A percentile compares a stretch with the other conserved stretches of the same genome.
Evolutionary conservation across 2,113 vertebrate genomes (phyloP).

Genomic region (Electrona antarctica): DNA sequence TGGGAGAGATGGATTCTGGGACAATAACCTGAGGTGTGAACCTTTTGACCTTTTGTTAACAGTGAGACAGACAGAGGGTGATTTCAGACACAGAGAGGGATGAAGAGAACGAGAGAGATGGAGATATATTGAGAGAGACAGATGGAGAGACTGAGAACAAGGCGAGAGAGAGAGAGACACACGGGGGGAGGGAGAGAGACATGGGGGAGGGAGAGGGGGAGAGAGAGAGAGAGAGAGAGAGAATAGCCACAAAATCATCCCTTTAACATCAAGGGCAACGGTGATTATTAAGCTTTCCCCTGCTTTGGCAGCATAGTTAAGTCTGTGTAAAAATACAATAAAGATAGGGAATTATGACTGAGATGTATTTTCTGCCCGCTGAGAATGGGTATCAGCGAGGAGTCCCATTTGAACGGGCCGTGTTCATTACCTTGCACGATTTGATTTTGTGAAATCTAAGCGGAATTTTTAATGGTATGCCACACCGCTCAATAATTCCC

Average conservation of each 20-base stretch:
- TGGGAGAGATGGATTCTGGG: slow-evolving; percentile 33
- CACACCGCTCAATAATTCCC: slow-evolving; percentile 75
- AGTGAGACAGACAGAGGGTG: background rate
- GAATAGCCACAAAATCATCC: slow-evolving; percentile 62
- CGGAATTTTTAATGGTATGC: slow-evolving; percentile 78
- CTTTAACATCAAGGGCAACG: slow-evolving; percentile 65
- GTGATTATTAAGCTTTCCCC: slow-evolving; percentile 66
- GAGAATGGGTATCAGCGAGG: slow-evolving; percentile 62
- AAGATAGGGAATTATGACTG: slow-evolving; percentile 74
- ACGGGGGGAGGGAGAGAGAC: background rate
- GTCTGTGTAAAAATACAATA: slow-evolving; percentile 70
- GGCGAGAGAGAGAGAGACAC: slow-evolving; percentile 1
- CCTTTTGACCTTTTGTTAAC: slow-evolving; percentile 44
- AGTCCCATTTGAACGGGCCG: slow-evolving; percentile 61
- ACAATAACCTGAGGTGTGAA: slow-evolving; percentile 30
- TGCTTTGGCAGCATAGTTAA: slow-evolving; percentile 63
- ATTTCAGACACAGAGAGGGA: background rate
- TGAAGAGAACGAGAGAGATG: background rate
- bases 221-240: slow-evolving; percentile 11
- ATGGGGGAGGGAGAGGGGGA: background rate
- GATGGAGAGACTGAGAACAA: background rate
- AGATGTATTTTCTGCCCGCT: slow-evolving; percentile 63
- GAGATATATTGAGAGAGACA: background rate
- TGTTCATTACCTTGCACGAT: slow-evolving; percentile 73
- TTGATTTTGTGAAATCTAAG: slow-evolving; percentile 80